Evolutionary conservation across 2,888 invertebrate genomes (phyloP), one percentile per base, ranked within the genome.

Genomic region (Drosophila mimetica): DNA sequence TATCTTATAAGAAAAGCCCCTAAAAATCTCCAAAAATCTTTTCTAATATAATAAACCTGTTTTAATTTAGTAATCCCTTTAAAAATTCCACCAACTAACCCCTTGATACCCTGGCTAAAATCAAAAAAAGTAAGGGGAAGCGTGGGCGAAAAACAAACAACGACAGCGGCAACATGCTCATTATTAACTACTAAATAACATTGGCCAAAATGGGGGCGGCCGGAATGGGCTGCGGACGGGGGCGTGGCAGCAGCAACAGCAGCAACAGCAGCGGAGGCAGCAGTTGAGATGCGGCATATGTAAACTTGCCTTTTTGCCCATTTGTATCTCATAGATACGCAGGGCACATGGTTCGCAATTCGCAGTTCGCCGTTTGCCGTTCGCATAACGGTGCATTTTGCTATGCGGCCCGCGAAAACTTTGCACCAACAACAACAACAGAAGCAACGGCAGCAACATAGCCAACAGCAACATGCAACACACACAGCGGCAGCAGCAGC

Each of bases 131-230:
- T 22, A 18, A 28, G 14, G 47, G 36, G 13, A 55, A 18, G 44
- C 25, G 14, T 28, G 44, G 63, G 63, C 52, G 58, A 81, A 48
- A 79, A 81, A 71, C 83, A 82, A 81, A 79, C 79, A 82, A 46
- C 79, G 80, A 74, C 83, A 79, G 79, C 73, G 70, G 78, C 85
- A 86, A 85, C 85, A 86, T 85, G 87, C 85, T 86, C 85, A 87
- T 85, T 85, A 85, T 85, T 85, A 87, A 85, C 87, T 85, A 85
- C 85, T 86, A 85, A 85, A 85, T 85, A 86, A 86, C 85, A 75
- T 77, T 66, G 79, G 74, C 77, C 79, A 84, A 75, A 74, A 74
- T 74, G 79, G 69, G 78, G 65, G 77, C 70, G 65, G 46, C 71
- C 73, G 20, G 22, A 20, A 18, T 11, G 30, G 28, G 11, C 11